A percentile compares a stretch with the other conserved stretches of the same genome.
Conservation (phyloP, 2,113 vertebrate genomes). For the Casuarius casuarius region DNA sequence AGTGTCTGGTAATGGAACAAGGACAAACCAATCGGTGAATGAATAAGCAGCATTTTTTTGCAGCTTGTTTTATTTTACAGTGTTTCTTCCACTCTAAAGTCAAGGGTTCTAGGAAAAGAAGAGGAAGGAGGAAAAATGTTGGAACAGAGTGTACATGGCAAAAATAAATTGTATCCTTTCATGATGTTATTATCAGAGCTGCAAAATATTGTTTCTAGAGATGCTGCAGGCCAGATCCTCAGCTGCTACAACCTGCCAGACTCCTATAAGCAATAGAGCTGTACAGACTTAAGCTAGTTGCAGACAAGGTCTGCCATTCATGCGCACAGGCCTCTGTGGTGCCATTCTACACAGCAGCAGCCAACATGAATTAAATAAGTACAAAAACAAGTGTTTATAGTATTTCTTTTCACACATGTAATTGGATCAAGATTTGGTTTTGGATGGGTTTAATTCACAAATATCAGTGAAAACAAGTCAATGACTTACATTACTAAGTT, state of each 20-base stretch:
- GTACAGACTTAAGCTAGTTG: neutral
- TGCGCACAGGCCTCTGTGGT: fast-evolving
- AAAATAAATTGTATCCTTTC: neutral
- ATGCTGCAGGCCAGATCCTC: neutral
- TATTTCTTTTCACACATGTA: neutral
- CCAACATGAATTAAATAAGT: neutral
- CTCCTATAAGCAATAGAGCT: neutral
- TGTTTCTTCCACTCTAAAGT: constrained; percentile 1
- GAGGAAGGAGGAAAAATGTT: neutral
- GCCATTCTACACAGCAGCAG: neutral
- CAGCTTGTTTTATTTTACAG: neutral
- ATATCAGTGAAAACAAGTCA: neutral
- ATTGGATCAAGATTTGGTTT: neutral
- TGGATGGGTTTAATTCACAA: neutral
- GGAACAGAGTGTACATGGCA: neutral
- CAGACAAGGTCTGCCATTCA: neutral
- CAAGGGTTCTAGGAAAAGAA: neutral
- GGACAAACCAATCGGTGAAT: neutral
- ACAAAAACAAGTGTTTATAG: neutral
- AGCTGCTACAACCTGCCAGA: neutral
- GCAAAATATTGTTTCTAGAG: neutral
- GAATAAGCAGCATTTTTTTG: neutral
- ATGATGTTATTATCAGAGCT: neutral
- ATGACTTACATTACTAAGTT: neutral
- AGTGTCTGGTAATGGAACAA: neutral